Conservation (phyloP, 2,113 vertebrate genomes). For the Telmatochromis sp. region DNA sequence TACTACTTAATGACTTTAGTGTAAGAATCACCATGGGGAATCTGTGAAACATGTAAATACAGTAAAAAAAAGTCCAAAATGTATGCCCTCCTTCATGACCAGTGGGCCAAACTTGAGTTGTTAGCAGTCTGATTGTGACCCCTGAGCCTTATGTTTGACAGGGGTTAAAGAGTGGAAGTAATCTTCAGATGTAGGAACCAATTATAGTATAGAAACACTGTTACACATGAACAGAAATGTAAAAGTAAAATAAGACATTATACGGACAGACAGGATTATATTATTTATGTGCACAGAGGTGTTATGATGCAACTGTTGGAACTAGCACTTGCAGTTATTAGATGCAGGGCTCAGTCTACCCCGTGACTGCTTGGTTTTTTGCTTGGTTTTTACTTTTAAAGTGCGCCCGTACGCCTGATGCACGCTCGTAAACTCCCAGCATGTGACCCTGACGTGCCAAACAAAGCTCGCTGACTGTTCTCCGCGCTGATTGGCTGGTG, state of each 20-base stretch:
- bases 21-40: not conserved
- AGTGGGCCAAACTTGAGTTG: not conserved
- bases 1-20: not conserved
- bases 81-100: not conserved
- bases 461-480: not conserved
- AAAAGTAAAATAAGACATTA: not conserved
- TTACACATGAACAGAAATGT: not conserved
- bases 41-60: not conserved
- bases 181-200: not conserved
- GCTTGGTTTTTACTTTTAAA: not conserved
- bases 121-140: not conserved
- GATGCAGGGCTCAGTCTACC: not conserved
- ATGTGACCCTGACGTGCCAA: not conserved
- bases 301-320: not conserved
- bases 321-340: not conserved
- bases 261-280: not conserved
- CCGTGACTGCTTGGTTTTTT: not conserved
- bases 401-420: not conserved
- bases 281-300: not conserved
- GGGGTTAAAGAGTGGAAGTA: not conserved
- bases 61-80: not conserved
- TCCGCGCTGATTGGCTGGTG: not conserved
- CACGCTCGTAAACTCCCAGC: not conserved
- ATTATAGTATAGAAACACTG: not conserved
- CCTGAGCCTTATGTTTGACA: not conserved